These are phyloP conservation scores for Argentina silus DNA, from an alignment of 2,797 vertebrate species.

Conservation along the genomic window DNA sequence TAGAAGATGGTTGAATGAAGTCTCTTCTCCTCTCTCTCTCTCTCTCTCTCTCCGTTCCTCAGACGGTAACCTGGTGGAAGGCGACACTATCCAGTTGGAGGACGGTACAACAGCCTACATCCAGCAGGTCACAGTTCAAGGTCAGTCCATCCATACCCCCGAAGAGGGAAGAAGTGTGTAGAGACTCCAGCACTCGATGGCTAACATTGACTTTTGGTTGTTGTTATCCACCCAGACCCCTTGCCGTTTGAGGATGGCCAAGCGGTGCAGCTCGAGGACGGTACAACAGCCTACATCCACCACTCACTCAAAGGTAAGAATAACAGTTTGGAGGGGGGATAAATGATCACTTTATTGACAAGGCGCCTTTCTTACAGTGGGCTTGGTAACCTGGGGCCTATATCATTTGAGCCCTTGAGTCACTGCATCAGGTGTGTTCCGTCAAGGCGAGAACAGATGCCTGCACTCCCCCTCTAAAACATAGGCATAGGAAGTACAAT, in stretches of 20 bases:
- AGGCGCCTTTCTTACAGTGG: too few species aligned
- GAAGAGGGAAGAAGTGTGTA: background rate
- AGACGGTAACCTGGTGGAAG: conserved; percentile 81
- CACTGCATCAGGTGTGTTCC: too few species aligned
- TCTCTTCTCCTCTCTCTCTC: background rate
- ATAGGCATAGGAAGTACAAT: too few species aligned
- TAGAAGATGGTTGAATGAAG: background rate
- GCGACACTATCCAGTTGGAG: conserved; percentile 80
- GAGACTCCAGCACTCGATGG: background rate
- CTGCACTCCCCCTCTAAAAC: too few species aligned
- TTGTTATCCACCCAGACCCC: conserved; percentile 59
- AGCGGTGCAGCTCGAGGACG: conserved; percentile 78
- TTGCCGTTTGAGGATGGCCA: conserved; percentile 81
- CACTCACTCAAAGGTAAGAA: conserved; percentile 74
- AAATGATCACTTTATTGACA: too few species aligned
- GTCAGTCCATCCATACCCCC: conserved; percentile 69
- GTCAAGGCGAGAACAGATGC: too few species aligned
- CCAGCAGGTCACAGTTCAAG: conserved; percentile 79
- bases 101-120: conserved; percentile 82
- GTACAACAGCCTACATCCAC: conserved; percentile 79
- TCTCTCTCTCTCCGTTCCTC: background rate
- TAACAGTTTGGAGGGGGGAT: too few species aligned
- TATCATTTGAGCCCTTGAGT: too few species aligned
- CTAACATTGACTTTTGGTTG: background rate
- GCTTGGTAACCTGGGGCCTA: too few species aligned